Evolutionary conservation across 2,113 vertebrate genomes (phyloP).

Genomic region (Malurus melanocephalus): DNA sequence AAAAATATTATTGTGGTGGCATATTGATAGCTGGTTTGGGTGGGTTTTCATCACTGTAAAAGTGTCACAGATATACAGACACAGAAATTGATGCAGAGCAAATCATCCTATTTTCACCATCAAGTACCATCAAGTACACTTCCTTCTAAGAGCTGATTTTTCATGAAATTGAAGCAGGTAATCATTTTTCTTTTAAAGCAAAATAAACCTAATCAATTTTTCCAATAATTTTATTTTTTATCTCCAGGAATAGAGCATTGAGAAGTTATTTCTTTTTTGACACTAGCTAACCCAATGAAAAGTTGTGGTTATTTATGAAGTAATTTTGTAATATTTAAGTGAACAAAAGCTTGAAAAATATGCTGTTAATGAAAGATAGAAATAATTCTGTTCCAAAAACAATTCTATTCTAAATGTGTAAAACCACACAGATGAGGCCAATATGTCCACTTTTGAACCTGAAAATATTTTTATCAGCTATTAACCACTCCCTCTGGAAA

Average conservation of each 20-base stretch:
- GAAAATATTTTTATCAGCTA: not conserved
- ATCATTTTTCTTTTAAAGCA: not conserved
- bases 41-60: not conserved
- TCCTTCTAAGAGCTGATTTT: not conserved
- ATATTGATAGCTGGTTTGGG: not conserved
- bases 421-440: not conserved
- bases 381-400: not conserved
- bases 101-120: not conserved
- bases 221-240: not conserved
- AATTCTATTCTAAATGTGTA: not conserved
- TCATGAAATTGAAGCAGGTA: not conserved
- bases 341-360: not conserved
- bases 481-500: not conserved
- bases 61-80: not conserved
- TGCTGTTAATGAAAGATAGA: not conserved
- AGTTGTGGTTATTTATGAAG: not conserved
- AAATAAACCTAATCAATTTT: not conserved
- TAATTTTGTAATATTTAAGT: not conserved
- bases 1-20: not conserved
- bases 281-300: not conserved
- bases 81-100: not conserved
- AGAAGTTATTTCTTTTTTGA: not conserved
- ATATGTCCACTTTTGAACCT: not conserved
- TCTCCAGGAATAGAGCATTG: not conserved
- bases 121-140: not conserved